Evolutionary conservation across 2,113 vertebrate genomes (phyloP).

Genomic region (Antigone vipio): DNA sequence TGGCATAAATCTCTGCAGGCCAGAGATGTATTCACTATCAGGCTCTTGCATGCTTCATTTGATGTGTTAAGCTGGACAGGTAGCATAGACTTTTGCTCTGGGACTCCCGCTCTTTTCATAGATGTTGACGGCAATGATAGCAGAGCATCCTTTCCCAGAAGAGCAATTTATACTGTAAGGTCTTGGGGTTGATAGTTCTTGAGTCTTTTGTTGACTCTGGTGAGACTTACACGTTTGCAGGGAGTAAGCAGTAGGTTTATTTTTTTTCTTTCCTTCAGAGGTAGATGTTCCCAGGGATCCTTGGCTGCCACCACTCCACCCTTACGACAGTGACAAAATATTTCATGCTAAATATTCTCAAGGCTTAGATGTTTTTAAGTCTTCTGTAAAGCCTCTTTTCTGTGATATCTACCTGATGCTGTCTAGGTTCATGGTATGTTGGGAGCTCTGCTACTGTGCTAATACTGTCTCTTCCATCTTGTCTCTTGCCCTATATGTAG

Average conservation of each 20-base stretch:
- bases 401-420: not conserved
- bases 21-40: not conserved
- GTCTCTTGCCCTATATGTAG: not conserved
- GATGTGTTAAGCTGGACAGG: not conserved
- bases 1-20: not conserved
- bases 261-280: not conserved
- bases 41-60: not conserved
- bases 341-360: not conserved
- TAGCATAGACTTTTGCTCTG: not conserved
- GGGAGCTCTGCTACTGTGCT: not conserved
- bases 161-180: not conserved
- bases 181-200: not conserved
- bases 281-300: not conserved
- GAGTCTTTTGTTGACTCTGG: not conserved
- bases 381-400: not conserved
- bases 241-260: fast-evolving
- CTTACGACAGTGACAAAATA: not conserved
- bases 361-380: not conserved
- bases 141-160: not conserved
- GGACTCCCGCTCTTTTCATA: not conserved
- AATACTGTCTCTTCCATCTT: not conserved
- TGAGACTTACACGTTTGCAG: no score
- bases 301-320: not conserved
- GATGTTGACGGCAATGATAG: not conserved
- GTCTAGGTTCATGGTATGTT: not conserved